A percentile compares a stretch with the other conserved stretches of the same genome.
Evolutionary conservation across 2,113 vertebrate genomes (phyloP).

Genomic region (Camelus dromedarius): DNA sequence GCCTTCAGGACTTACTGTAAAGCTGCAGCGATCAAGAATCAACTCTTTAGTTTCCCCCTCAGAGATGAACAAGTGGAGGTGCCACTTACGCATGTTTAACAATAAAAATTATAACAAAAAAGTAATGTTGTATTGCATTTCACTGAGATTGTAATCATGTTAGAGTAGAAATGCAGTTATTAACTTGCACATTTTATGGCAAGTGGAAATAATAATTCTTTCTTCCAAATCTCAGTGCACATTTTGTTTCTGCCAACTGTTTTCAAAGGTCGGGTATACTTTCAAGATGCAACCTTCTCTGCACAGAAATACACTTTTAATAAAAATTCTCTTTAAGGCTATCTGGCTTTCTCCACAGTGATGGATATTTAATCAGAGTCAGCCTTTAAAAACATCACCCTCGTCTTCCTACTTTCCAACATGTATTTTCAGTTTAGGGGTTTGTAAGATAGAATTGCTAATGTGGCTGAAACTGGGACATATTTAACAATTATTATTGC

Average conservation of each 20-base stretch:
- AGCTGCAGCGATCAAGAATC: background rate
- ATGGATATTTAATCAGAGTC: background rate
- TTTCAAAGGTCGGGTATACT: background rate
- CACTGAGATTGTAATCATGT: background rate
- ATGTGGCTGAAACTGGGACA: background rate
- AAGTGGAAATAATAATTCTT: background rate
- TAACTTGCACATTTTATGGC: background rate
- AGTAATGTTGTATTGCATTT: background rate
- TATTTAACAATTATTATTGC: background rate
- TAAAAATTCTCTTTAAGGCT: background rate
- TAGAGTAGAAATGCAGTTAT: background rate
- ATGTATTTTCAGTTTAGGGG: background rate
- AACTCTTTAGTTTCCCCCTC: background rate
- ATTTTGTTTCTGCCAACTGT: background rate
- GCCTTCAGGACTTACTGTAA: too few relatives aligned
- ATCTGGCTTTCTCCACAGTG: background rate
- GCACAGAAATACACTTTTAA: background rate
- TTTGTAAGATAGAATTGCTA: background rate
- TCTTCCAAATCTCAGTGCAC: background rate
- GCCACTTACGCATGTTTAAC: background rate
- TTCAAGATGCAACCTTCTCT: background rate
- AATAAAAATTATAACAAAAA: background rate
- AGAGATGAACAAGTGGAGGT: background rate
- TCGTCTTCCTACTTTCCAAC: background rate
- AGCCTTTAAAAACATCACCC: background rate